Evolutionary conservation across 2,113 vertebrate genomes (phyloP), one percentile per base, ranked within the genome.

Genomic region (Neolamprologus ventralis): DNA sequence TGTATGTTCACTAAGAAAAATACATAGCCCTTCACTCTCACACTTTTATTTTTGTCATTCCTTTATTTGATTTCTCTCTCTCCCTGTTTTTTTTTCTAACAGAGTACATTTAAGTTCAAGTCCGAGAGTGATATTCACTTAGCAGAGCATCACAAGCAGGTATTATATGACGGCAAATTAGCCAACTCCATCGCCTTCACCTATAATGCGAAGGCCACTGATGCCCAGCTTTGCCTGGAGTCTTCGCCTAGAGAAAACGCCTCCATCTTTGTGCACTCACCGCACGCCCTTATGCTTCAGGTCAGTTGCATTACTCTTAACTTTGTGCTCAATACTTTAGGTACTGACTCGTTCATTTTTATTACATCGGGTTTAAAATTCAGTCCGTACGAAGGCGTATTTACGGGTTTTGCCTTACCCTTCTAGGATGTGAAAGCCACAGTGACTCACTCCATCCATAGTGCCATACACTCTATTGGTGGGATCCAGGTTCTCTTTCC

Each of bases 31-130:
- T 4, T 81, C 13, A 33, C 19, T 78, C 13, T 45, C 28, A 21
- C 23, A 80, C 35, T 42, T 86, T 68, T 26, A 58, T 71, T 55
- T 42, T 42, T 28, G 28, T 51, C 49, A 14, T 83, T 85, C 1
- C 1, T 23, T 42, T 5, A 55, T 81, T 58, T 82, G 12, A 10
- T 45, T 47, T 53, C n/a, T 63, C 6, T 42, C 7, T 86, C 23
- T 65, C 31, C 2, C 6, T 19, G 87, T 60, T 63, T 51, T 23
- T 87, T 85, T 81, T 26, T 42, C 63, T 83, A 49, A 19, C 97
- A 99, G 98, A 99, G 98, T 95, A 99, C 98, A 3, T 99, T 99
- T 91, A 99, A 99, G 91, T 99, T 99, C 95, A 99, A 99, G 89
- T 99, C 98, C 0, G 98, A 99, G 95, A 99, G 98, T 87, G 98